Conservation (phyloP, 2,113 vertebrate species). For the Sus scrofa region DNA sequence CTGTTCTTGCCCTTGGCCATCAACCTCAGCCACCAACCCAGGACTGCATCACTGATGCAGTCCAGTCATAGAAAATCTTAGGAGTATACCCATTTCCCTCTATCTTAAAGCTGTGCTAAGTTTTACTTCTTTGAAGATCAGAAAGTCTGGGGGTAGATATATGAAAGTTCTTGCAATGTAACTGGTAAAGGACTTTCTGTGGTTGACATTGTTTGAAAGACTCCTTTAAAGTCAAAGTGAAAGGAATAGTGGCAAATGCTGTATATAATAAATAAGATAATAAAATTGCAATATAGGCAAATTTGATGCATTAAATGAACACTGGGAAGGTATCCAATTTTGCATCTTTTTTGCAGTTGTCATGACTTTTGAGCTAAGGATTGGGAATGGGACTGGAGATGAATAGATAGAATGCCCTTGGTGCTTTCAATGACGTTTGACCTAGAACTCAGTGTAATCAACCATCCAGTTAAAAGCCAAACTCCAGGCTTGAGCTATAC, state of each 20-base stretch:
- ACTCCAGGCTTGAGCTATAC: not conserved
- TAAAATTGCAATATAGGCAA: not conserved
- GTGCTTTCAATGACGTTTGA: not conserved
- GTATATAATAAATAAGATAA: not conserved
- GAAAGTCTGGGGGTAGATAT: not conserved
- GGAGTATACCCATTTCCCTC: not conserved
- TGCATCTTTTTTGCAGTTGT: not conserved
- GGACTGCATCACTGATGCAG: no score
- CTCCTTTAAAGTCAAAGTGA: not conserved
- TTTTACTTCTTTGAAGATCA: constrained; percentile 25
- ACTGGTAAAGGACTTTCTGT: not conserved
- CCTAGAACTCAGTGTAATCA: not conserved
- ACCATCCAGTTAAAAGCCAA: not conserved
- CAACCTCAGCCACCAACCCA: no score
- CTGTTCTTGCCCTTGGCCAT: not conserved
- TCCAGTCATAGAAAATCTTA: not conserved
- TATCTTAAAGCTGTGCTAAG: not conserved
- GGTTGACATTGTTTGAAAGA: not conserved
- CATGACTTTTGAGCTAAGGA: not conserved
- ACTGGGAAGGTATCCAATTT: not conserved
- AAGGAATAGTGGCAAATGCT: not conserved
- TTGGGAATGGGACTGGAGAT: not conserved
- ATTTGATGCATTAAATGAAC: not conserved
- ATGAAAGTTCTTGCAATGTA: not conserved
- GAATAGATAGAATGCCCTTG: not conserved